Conservation (phyloP, 2,113 vertebrate species). For the Notothenia rossii region DNA sequence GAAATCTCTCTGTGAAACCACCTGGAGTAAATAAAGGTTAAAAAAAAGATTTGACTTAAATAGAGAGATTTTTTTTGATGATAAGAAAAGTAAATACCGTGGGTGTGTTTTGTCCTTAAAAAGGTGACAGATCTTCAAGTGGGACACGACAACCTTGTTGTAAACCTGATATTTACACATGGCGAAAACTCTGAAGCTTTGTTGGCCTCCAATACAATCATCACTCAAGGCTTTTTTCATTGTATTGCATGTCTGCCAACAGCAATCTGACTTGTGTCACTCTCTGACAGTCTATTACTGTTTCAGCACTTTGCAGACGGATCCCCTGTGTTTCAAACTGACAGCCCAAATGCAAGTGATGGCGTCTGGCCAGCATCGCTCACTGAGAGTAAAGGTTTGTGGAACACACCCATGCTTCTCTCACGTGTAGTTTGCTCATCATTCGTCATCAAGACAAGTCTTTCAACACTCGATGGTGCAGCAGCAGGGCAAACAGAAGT, state of each 20-base stretch:
- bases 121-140: not conserved
- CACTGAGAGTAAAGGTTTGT: slow-evolving; percentile 74
- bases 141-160: no score
- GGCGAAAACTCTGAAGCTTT: slow-evolving; percentile 19
- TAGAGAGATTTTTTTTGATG: not conserved
- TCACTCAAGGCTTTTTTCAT: slow-evolving; percentile 44
- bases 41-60: not conserved
- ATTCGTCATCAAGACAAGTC: slow-evolving; percentile 65
- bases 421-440: slow-evolving; percentile 57
- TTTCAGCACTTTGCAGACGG: slow-evolving; percentile 54
- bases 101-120: not conserved
- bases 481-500: slow-evolving; percentile 28
- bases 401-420: slow-evolving; percentile 70
- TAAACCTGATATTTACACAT: not conserved
- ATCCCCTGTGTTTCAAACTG: slow-evolving; percentile 44
- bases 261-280: slow-evolving; percentile 51
- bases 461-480: slow-evolving; percentile 34
- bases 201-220: slow-evolving; percentile 34
- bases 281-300: slow-evolving; percentile 53
- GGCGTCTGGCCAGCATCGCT: slow-evolving; percentile 71
- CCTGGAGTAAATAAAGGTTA: not conserved
- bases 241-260: slow-evolving; percentile 48
- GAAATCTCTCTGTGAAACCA: not conserved
- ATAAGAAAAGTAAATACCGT: not conserved
- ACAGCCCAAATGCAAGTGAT: slow-evolving; percentile 66